Conservation (phyloP, 2,797 vertebrate genomes). For the Sparidentex hasta region DNA sequence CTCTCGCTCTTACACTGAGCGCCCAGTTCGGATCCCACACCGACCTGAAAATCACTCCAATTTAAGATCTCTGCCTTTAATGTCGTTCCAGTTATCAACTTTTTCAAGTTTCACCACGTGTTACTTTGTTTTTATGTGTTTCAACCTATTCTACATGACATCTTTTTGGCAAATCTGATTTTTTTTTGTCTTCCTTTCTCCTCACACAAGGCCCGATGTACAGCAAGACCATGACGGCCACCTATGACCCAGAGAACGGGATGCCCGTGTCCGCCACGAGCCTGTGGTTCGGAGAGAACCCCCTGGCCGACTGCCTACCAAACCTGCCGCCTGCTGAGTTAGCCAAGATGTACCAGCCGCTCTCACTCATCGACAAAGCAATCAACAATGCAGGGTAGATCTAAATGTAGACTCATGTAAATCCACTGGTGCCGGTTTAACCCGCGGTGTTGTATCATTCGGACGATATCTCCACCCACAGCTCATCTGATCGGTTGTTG, state of each 20-base stretch:
- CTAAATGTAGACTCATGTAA: neutral
- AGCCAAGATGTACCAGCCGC: constrained; percentile 91
- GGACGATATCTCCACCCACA: neutral
- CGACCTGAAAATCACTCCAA: constrained; percentile 10
- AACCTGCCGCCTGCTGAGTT: constrained; percentile 87
- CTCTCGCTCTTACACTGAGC: neutral
- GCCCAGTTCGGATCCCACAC: neutral
- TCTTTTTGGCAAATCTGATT: neutral
- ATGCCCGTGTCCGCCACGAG: constrained; percentile 91
- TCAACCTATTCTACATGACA: neutral
- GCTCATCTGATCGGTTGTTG: constrained; percentile 8
- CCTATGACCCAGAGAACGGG: constrained; percentile 93
- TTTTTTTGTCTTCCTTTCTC: constrained; percentile 21
- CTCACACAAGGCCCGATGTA: constrained; percentile 87
- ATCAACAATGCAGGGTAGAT: constrained; percentile 91
- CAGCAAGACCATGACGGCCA: constrained; percentile 95
- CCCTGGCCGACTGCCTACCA: constrained; percentile 86
- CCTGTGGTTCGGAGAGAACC: constrained; percentile 94
- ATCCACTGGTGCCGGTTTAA: neutral
- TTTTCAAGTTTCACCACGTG: neutral
- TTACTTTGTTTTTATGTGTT: constrained; percentile 1
- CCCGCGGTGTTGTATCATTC: neutral
- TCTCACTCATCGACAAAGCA: constrained; percentile 92
- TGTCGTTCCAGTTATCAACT: neutral
- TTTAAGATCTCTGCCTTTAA: constrained; percentile 28